Base-by-base conservation (phyloP, 1,140 invertebrate genomes). In the Heterodera carotae region DNA sequence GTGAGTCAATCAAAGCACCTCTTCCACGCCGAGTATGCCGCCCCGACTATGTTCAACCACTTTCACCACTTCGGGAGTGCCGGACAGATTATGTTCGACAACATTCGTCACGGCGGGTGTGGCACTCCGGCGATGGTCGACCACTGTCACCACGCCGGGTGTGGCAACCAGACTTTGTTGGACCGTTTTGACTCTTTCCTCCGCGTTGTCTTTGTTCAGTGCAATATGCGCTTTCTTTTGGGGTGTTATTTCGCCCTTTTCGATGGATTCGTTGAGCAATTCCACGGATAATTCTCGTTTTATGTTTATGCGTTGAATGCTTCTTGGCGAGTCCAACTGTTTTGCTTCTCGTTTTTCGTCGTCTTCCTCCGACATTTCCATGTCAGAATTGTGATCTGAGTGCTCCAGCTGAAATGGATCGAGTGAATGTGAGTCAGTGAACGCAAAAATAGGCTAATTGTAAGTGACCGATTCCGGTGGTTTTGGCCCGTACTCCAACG, bases 301-400 rank as follows among this genome's bases (percentile, higher is more conserved):
- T 56, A 22, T 15, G 48, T 22, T 56, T 31, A 12, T 66, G 15
- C 25, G 62, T 10, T 66, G 62, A 43, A 8, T 43, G 27, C 7
- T 27, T n/a, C 29, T 29, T 27, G 62, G 12, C 62, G 2, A 15
- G 1, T 66, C 62, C 25, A 22, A 12, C 62, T 43, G 60, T 1
- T 62, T 62, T 62, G 8, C 8, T 62, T n/a, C 60, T 8, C 22
- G 7, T n/a, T 62, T 18, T 7, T 66, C 25, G 8, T 66, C 62
- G 7, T 34, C 62, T 66, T 66, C 72, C 27, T 74, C 72, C 25
- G 72, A 74, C 64, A 74, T 36, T 74, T 74, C 72, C 72, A 74
- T 74, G 53, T 74, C 72, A 2, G 72, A 74, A 62, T 31, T 56
- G 25, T 31, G 34, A 22, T 8, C 7, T 62, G 59, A 31, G 18